phyloP scores from a whole-genome alignment of 2,797 vertebrate species.

The Pyrocephalus nanus region DNA sequence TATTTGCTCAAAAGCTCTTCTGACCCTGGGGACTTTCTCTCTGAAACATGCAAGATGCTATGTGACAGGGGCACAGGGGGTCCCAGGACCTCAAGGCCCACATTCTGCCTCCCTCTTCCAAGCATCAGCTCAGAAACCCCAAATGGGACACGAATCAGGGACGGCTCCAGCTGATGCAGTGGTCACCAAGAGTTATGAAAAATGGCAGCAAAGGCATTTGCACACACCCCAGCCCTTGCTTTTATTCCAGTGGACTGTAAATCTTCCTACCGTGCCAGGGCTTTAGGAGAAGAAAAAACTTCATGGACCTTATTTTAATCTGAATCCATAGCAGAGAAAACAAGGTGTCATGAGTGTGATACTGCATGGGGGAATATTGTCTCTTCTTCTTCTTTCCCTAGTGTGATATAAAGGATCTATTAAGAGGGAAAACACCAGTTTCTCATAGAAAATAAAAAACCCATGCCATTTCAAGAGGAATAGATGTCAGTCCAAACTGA shows the following conservation, averaged over 20 bases:
- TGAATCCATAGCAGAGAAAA: neutral
- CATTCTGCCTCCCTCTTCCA: neutral
- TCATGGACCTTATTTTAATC: neutral
- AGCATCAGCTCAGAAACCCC: neutral
- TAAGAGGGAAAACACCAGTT: neutral
- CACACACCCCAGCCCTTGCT: neutral
- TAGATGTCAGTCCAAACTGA: conserved; percentile 23
- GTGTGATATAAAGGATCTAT: neutral
- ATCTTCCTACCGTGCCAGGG: neutral
- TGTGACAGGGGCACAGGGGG: accelerated
- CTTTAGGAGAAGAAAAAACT: neutral
- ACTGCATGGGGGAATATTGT: neutral
- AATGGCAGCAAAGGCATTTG: neutral
- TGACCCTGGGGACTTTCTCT: neutral
- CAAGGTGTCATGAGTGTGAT: neutral
- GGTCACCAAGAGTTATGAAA: neutral
- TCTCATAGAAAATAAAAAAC: neutral
- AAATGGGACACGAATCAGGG: accelerated
- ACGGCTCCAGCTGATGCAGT: neutral
- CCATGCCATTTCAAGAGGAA: neutral
- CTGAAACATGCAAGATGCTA: neutral
- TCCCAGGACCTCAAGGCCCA: neutral
- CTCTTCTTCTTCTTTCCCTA: neutral
- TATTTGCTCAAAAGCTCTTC: neutral
- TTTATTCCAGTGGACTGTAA: neutral